Conservation (phyloP, 2,113 vertebrate genomes). For the Scytalopus superciliaris region DNA sequence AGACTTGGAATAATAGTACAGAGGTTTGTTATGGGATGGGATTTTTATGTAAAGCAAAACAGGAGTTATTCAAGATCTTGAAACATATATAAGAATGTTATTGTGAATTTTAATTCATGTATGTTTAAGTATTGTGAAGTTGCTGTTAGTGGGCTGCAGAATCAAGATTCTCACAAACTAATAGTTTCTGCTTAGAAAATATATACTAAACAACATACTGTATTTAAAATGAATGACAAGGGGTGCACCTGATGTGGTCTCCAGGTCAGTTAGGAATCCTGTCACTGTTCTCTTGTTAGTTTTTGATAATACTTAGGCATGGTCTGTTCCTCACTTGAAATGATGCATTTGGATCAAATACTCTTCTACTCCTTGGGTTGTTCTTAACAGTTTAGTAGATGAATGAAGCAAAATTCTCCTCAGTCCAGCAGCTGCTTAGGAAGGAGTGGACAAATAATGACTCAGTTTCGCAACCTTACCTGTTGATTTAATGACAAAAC, state of each 20-base stretch:
- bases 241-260: background rate
- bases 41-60: background rate
- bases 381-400: background rate
- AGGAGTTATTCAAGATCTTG: background rate
- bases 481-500: background rate
- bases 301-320: background rate
- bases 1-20: background rate
- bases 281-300: background rate
- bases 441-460: background rate
- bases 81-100: background rate
- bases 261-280: background rate
- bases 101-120: background rate
- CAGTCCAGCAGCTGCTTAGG: background rate
- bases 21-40: background rate
- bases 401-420: background rate
- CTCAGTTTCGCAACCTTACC: background rate
- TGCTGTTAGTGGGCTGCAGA: background rate
- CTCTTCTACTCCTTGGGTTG: background rate
- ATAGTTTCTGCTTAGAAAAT: background rate
- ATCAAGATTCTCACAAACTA: background rate
- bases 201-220: fast-evolving
- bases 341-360: background rate
- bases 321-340: background rate
- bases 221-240: background rate
- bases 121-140: background rate